Percentiles rank a stretch among this genome's conserved stretches.
phyloP scores from a whole-genome alignment of 2,113 vertebrate genomes.

The Macquaria ambigua region DNA sequence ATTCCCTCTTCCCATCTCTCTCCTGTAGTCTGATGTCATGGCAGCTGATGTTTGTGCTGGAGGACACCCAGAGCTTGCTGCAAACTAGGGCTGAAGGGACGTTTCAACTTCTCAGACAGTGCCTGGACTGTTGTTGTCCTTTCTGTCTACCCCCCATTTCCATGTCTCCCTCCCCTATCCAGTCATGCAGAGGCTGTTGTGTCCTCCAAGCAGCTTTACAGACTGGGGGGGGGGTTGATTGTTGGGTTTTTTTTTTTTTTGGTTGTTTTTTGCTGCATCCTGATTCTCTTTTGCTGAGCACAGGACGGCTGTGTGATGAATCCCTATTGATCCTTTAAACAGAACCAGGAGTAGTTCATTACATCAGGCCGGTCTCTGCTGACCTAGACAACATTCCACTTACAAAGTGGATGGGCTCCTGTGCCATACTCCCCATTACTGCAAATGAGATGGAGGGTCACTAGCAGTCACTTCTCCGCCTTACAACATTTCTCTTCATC shows the following conservation, averaged over 20 bases:
- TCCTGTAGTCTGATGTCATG: slow-evolving; percentile 76
- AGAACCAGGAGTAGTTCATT: slow-evolving; percentile 71
- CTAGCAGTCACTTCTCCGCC: slow-evolving; percentile 7
- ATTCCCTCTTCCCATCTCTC: slow-evolving; percentile 36
- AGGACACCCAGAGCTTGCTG: slow-evolving; percentile 22
- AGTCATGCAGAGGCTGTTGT: slow-evolving; percentile 11
- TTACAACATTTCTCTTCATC: slow-evolving; percentile 15
- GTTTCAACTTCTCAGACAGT: slow-evolving; percentile 56
- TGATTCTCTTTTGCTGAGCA: slow-evolving; percentile 61
- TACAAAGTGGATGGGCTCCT: slow-evolving; percentile 25
- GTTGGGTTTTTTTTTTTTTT: too few relatives aligned
- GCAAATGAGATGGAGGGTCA: slow-evolving; percentile 55
- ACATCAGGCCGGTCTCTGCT: slow-evolving; percentile 72
- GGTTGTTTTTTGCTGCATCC: slow-evolving; percentile 51
- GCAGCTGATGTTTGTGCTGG: slow-evolving; percentile 66
- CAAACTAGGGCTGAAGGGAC: slow-evolving; percentile 45
- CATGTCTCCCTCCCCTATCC: not conserved
- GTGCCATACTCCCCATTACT: slow-evolving; percentile 42
- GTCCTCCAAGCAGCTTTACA: slow-evolving; percentile 44
- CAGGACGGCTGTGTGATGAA: slow-evolving; percentile 55
- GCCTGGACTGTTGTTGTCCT: slow-evolving; percentile 41
- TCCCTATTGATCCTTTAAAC: slow-evolving; percentile 73
- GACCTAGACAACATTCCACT: slow-evolving; percentile 59
- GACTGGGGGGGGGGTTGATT: too few relatives aligned
- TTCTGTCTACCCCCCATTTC: not conserved